phyloP scores from a whole-genome alignment of 2,797 vertebrate species.

The Pantherophis alleghaniensis region DNA sequence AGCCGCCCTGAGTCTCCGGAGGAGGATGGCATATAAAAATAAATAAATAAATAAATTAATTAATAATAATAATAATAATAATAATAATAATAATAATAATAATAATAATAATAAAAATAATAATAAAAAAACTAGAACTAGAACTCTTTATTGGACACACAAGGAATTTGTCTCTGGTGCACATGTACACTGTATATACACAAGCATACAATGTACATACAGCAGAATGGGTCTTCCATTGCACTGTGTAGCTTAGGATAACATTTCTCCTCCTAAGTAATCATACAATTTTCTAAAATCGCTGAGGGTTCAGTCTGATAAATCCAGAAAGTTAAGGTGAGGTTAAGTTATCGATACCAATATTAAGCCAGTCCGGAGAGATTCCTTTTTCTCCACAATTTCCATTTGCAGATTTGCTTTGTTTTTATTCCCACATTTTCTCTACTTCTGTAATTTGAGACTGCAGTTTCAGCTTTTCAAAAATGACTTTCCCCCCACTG shows the following conservation, averaged over 20 bases:
- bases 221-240: background rate
- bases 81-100: no score
- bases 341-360: background rate
- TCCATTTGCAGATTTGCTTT: background rate
- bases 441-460: background rate
- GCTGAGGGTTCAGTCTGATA: background rate
- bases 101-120: no score
- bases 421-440: background rate
- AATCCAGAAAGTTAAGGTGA: background rate
- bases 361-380: background rate
- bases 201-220: background rate
- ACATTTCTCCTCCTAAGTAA: background rate
- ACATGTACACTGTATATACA: background rate
- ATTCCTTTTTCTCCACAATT: constrained; percentile 4
- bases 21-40: no score
- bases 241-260: background rate
- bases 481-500: background rate
- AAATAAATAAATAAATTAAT: no score
- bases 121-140: background rate
- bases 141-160: background rate
- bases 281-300: background rate
- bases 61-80: no score
- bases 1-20: no score
- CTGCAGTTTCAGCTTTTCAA: constrained; percentile 24
- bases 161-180: background rate